Evolutionary conservation across 2,888 invertebrate species (phyloP).

Genomic region (Corbicula japonica): DNA sequence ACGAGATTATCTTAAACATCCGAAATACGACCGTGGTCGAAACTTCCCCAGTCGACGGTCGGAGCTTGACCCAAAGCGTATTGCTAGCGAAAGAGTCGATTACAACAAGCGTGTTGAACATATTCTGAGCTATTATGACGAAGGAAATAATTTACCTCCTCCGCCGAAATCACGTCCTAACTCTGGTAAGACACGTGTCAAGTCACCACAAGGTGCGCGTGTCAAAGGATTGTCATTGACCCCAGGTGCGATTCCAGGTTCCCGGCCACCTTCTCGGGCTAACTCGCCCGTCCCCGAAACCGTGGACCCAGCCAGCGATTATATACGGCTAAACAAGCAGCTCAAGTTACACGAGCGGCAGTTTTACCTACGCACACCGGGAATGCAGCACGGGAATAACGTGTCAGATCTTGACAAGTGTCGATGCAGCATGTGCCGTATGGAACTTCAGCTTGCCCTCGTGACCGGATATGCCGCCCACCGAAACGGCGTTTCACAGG

Average conservation of each 20-base stretch:
- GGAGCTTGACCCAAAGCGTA: constrained; percentile 53
- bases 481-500: background rate
- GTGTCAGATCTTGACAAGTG: constrained; percentile 66
- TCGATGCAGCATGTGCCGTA: constrained; percentile 74
- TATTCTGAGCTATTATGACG: constrained; percentile 76
- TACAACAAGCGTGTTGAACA: constrained; percentile 75
- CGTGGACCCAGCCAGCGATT: constrained; percentile 43
- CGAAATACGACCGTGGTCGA: constrained; percentile 62
- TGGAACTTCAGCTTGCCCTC: constrained; percentile 75
- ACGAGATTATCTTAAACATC: constrained; percentile 73
- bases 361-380: constrained; percentile 75
- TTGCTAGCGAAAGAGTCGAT: constrained; percentile 70
- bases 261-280: constrained; percentile 52
- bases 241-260: constrained; percentile 24
- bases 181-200: constrained; percentile 29
- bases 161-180: constrained; percentile 38
- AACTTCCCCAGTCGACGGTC: constrained; percentile 5
- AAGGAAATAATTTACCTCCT: constrained; percentile 8
- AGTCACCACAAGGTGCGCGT: constrained; percentile 47
- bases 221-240: constrained; percentile 54
- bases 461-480: constrained; percentile 44
- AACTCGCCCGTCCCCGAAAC: constrained; percentile 34
- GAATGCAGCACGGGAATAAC: constrained; percentile 58
- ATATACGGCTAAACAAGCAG: constrained; percentile 69
- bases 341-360: constrained; percentile 72